Conservation (phyloP, 2,113 vertebrate genomes). For the Ellobius talpinus region DNA sequence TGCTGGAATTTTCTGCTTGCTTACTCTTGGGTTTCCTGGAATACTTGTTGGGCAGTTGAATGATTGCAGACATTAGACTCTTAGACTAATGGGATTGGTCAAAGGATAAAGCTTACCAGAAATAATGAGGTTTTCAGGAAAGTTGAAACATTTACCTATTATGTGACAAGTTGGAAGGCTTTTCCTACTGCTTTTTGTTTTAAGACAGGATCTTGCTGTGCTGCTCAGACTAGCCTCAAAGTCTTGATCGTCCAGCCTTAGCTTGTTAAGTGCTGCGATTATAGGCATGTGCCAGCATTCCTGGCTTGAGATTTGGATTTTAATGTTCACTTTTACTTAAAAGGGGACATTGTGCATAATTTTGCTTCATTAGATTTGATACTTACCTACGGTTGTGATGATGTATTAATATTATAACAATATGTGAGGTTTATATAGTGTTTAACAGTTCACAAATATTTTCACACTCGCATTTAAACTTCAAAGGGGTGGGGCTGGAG, state of each 20-base stretch:
- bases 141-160: slow-evolving; percentile 41
- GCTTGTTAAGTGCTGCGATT: neutral
- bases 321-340: slow-evolving; percentile 22
- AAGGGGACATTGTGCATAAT: slow-evolving; percentile 3
- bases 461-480: slow-evolving; percentile 31
- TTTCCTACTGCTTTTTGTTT: neutral
- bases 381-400: slow-evolving; percentile 29
- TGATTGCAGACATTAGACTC: slow-evolving; percentile 44
- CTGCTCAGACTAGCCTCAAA: neutral
- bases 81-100: neutral
- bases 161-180: slow-evolving; percentile 2
- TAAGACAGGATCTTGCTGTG: neutral
- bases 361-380: slow-evolving; percentile 42
- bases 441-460: slow-evolving; percentile 10
- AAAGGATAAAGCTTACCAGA: neutral
- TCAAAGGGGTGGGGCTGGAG: neutral
- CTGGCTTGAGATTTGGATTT: slow-evolving; percentile 2
- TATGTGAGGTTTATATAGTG: slow-evolving; percentile 14
- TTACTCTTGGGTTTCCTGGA: slow-evolving; percentile 47
- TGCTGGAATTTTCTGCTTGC: slow-evolving; percentile 30
- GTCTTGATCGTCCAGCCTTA: neutral
- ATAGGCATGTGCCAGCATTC: neutral
- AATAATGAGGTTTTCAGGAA: neutral
- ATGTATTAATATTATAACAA: neutral
- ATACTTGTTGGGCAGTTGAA: slow-evolving; percentile 8